A percentile compares a stretch with the other conserved stretches of the same genome.
Evolutionary conservation across 2,113 vertebrate genomes (phyloP).

Genomic region (Otocyon megalotis): DNA sequence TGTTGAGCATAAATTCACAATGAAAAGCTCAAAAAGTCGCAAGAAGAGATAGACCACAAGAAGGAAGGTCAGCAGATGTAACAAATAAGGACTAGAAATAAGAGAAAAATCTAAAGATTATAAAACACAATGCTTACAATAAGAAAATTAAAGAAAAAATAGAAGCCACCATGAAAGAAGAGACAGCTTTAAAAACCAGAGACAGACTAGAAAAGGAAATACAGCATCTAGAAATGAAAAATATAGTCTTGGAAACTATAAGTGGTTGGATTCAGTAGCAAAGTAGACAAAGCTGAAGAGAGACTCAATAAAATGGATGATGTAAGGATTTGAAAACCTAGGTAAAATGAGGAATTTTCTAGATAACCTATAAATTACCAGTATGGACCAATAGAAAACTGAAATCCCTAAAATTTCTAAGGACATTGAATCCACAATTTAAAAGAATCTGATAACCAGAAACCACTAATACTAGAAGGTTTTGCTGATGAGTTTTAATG

Average conservation of each 20-base stretch:
- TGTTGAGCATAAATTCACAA: background rate
- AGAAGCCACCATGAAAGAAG: background rate
- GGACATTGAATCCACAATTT: background rate
- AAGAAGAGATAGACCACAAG: background rate
- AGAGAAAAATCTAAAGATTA: background rate
- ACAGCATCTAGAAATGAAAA: slow-evolving; percentile 6
- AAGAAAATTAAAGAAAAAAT: background rate
- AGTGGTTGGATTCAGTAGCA: slow-evolving; percentile 28
- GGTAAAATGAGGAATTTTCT: slow-evolving; percentile 7
- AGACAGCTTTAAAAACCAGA: background rate
- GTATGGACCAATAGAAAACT: background rate
- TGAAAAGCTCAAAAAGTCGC: background rate
- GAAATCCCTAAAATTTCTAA: background rate
- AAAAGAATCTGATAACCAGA: background rate
- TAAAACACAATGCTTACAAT: background rate
- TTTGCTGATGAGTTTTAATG: slow-evolving; percentile 17
- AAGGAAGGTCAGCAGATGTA: background rate
- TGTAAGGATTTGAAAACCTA: background rate
- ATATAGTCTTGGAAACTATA: background rate
- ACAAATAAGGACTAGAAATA: background rate
- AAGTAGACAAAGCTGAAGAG: background rate
- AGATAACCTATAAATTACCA: background rate
- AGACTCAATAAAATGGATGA: background rate
- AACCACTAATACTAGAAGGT: background rate
- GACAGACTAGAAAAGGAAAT: background rate